Conservation (phyloP, 2,113 vertebrate genomes). For the Hiodon alosoides region DNA sequence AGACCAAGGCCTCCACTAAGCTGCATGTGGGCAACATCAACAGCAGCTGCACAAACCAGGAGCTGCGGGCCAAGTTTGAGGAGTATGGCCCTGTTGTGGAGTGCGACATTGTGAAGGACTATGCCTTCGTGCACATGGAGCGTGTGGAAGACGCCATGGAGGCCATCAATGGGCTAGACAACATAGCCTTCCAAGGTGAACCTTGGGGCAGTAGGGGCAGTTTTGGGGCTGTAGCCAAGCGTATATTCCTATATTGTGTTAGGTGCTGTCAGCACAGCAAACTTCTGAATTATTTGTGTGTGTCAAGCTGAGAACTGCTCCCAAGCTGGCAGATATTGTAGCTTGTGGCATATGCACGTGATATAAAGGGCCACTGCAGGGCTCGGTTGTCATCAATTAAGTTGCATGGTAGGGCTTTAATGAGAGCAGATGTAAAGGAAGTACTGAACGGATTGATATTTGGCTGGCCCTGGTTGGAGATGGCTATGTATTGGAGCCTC, state of each 20-base stretch:
- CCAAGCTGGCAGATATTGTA: neutral
- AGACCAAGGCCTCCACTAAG: conserved; percentile 84
- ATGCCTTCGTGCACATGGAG: conserved; percentile 96
- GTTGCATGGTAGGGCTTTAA: too few species aligned
- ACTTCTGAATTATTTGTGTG: neutral
- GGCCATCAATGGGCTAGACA: conserved; percentile 86
- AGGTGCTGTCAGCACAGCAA: too few species aligned
- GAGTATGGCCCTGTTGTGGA: conserved; percentile 86
- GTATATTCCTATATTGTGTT: neutral
- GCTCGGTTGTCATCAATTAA: too few species aligned
- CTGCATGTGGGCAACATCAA: conserved; percentile 90
- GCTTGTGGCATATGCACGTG: too few species aligned
- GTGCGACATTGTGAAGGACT: conserved; percentile 96
- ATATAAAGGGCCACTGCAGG: too few species aligned
- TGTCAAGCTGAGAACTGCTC: neutral
- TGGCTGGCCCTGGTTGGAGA: too few species aligned
- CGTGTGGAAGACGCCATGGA: conserved; percentile 89
- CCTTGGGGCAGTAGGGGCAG: conserved; percentile 18
- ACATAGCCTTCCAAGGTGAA: conserved; percentile 92
- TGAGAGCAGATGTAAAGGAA: too few species aligned
- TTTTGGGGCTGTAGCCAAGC: conserved; percentile 16
- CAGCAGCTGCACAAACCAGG: conserved; percentile 79
- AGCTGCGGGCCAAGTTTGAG: conserved; percentile 89
- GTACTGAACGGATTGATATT: too few species aligned
- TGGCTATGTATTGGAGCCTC: too few species aligned